phyloP scores from a whole-genome alignment of 2,797 vertebrate species.

The Melanotaenia parkinsoni region DNA sequence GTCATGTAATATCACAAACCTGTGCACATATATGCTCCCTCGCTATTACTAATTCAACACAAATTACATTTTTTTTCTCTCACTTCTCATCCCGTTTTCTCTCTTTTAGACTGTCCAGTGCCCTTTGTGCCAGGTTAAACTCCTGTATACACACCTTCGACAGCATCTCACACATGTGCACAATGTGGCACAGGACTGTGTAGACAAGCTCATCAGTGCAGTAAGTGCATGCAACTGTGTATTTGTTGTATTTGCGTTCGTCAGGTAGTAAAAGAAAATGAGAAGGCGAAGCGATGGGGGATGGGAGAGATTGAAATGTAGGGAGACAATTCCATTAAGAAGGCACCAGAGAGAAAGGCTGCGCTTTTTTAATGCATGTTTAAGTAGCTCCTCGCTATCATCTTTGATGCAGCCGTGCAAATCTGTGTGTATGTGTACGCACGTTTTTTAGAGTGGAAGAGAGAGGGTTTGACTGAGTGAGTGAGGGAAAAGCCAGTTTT shows the following conservation, averaged over 20 bases:
- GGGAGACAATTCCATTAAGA: constrained; percentile 84
- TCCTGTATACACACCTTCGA: constrained; percentile 86
- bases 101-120: constrained; percentile 85
- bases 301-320: constrained; percentile 75
- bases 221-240: constrained; percentile 83
- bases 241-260: constrained; percentile 68
- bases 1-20: constrained; percentile 15
- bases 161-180: constrained; percentile 95
- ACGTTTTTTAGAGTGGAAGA: constrained; percentile 68
- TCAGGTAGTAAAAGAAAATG: constrained; percentile 68
- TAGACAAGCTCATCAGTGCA: constrained; percentile 95
- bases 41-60: constrained; percentile 2
- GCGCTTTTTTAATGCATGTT: constrained; percentile 83
- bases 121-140: constrained; percentile 92
- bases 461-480: constrained; percentile 79
- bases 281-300: constrained; percentile 67
- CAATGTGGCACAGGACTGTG: constrained; percentile 96
- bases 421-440: constrained; percentile 68
- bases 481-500: constrained; percentile 81
- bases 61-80: background rate
- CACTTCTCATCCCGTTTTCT: background rate
- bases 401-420: constrained; percentile 78
- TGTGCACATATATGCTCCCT: background rate
- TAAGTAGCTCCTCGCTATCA: constrained; percentile 82
- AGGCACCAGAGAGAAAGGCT: constrained; percentile 80